Evolutionary conservation across 2,113 vertebrate species (phyloP).

Genomic region (Syngnathus scovelli): DNA sequence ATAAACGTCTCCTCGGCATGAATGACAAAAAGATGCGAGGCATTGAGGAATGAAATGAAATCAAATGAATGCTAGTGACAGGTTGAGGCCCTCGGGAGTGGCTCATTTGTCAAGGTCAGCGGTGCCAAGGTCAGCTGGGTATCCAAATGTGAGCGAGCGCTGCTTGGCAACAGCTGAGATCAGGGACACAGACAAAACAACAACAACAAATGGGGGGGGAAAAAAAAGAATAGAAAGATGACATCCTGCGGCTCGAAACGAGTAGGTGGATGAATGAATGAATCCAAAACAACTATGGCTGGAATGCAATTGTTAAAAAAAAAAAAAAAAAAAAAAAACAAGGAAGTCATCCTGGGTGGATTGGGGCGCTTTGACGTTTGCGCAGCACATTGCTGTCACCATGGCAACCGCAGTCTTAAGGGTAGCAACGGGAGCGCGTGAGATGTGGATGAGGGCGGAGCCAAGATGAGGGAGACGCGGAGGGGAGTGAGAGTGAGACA

Average conservation of each 20-base stretch:
- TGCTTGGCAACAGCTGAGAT: constrained; percentile 51
- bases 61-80: constrained; percentile 51
- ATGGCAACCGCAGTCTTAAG: constrained; percentile 73
- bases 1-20: constrained; percentile 3
- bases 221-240: background rate
- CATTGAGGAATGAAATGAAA: constrained; percentile 23
- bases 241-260: background rate
- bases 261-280: constrained; percentile 2
- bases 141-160: constrained; percentile 44
- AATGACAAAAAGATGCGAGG: constrained; percentile 25
- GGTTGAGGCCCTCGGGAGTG: constrained; percentile 47
- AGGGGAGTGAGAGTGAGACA: constrained; percentile 10
- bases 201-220: constrained; percentile 7
- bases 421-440: constrained; percentile 57
- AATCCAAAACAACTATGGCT: constrained; percentile 13
- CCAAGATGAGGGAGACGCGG: constrained; percentile 39
- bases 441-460: constrained; percentile 36
- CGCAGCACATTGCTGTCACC: constrained; percentile 70
- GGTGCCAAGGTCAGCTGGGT: constrained; percentile 53
- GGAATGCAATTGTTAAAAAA: constrained; percentile 46
- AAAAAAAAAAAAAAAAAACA: constrained; percentile 12
- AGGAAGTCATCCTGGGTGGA: constrained; percentile 62
- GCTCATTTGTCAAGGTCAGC: constrained; percentile 63
- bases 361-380: constrained; percentile 67
- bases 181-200: constrained; percentile 10